Evolutionary conservation across 2,113 vertebrate genomes (phyloP).

Genomic region (western clawed frog (Xenopus tropicalis)): DNA sequence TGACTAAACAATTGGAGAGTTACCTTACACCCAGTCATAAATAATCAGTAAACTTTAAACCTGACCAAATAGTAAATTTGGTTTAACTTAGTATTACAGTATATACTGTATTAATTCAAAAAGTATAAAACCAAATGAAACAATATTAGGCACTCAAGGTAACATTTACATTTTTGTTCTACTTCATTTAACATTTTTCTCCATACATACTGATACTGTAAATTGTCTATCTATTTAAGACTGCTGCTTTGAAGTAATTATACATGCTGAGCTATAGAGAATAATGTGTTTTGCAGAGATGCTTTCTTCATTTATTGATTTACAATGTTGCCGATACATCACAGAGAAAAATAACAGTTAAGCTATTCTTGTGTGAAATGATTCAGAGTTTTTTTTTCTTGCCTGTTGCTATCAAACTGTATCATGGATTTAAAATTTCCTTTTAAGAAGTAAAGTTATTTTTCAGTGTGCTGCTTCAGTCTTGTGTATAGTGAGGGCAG

Average conservation of each 20-base stretch:
- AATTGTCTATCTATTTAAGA: no score
- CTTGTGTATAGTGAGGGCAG: background rate
- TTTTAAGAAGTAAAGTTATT: background rate
- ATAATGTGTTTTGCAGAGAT: conserved; percentile 9
- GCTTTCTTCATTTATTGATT: conserved; percentile 23
- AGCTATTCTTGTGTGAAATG: background rate
- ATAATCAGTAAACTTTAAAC: no score
- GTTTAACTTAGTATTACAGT: no score
- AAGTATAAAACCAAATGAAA: no score
- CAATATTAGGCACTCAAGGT: no score
- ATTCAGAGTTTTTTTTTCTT: background rate
- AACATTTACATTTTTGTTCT: no score
- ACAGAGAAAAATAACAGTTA: conserved; percentile 1
- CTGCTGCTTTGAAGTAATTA: conserved; percentile 7
- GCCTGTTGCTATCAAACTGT: background rate
- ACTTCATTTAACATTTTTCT: no score
- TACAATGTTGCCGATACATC: background rate
- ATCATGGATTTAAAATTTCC: background rate
- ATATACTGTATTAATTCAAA: no score
- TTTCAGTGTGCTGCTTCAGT: background rate
- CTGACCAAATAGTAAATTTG: no score
- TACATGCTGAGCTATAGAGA: conserved; percentile 30
- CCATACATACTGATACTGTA: no score
- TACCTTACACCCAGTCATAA: no score
- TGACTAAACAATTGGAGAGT: no score